phyloP scores from a whole-genome alignment of 2,888 invertebrate genomes.

The Metalampra italica region DNA sequence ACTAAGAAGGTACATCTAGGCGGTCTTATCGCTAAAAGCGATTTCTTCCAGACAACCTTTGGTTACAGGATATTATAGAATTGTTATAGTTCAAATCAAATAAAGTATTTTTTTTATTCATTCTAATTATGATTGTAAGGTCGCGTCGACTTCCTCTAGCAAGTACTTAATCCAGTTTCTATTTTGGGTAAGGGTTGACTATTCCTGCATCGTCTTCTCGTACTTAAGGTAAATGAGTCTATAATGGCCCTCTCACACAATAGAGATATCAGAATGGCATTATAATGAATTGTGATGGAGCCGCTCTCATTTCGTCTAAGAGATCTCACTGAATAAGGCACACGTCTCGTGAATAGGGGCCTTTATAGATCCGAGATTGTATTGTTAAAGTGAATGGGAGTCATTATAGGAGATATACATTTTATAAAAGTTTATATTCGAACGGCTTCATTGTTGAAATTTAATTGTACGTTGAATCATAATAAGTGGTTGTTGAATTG shows the following conservation, averaged over 20 bases:
- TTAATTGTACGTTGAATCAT: background rate
- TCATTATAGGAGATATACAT: slow-evolving; percentile 51
- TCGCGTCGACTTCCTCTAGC: no score
- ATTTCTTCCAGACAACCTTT: no score
- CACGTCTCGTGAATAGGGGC: slow-evolving; percentile 54
- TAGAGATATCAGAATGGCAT: slow-evolving; percentile 57
- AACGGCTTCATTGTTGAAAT: background rate
- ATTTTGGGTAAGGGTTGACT: no score
- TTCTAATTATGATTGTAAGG: no score
- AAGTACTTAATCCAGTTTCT: no score
- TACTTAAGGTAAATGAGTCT: slow-evolving; percentile 52
- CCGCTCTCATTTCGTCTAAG: slow-evolving; percentile 36
- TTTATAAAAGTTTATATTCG: slow-evolving; percentile 28
- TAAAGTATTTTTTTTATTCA: no score
- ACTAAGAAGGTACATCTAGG: no score
- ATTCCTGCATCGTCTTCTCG: no score
- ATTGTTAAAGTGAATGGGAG: slow-evolving; percentile 59
- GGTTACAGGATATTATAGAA: no score
- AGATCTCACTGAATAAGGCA: slow-evolving; percentile 59
- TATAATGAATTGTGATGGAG: slow-evolving; percentile 67
- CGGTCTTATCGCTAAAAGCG: no score
- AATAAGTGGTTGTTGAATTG: no score
- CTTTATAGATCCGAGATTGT: slow-evolving; percentile 55
- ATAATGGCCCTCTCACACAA: slow-evolving; percentile 56
- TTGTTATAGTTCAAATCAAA: no score